Percentiles rank a stretch among this genome's conserved stretches.
These are phyloP conservation scores for Suncus etruscus DNA, from an alignment of 2,113 vertebrate genomes.

Conservation along the genomic window DNA sequence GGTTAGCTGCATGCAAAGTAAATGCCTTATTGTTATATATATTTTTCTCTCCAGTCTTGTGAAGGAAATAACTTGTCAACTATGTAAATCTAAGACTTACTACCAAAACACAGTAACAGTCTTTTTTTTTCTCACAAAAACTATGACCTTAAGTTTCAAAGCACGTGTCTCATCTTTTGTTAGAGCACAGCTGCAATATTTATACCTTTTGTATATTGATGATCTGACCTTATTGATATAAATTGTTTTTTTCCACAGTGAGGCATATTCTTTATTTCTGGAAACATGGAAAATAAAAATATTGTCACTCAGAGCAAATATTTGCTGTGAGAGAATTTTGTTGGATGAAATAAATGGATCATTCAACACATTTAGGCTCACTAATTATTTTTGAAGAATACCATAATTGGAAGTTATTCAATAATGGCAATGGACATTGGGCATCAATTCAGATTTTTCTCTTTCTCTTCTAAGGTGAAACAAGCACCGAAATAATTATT, in stretches of 20 bases:
- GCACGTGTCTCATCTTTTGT: background rate
- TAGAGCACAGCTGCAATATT: background rate
- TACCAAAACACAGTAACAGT: background rate
- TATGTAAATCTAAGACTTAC: background rate
- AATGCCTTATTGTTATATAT: no score
- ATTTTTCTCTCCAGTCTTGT: no score
- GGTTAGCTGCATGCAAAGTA: no score
- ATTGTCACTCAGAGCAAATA: background rate
- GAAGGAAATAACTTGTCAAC: background rate
- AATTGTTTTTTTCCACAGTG: background rate
- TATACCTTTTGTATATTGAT: no score
- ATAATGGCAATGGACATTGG: background rate
- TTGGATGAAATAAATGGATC: background rate
- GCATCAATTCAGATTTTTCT: background rate
- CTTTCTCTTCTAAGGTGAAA: background rate
- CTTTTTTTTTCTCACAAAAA: background rate
- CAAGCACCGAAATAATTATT: background rate
- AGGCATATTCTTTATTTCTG: background rate
- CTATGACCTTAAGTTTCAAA: background rate
- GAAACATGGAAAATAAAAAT: constrained; percentile 2
- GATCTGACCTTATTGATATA: background rate
- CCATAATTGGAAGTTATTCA: background rate
- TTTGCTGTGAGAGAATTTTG: constrained; percentile 33
- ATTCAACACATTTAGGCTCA: background rate
- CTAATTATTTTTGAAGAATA: background rate